phyloP scores from a whole-genome alignment of 92 coral and sea anemone genomes.

The Zoanthus solanderi region DNA sequence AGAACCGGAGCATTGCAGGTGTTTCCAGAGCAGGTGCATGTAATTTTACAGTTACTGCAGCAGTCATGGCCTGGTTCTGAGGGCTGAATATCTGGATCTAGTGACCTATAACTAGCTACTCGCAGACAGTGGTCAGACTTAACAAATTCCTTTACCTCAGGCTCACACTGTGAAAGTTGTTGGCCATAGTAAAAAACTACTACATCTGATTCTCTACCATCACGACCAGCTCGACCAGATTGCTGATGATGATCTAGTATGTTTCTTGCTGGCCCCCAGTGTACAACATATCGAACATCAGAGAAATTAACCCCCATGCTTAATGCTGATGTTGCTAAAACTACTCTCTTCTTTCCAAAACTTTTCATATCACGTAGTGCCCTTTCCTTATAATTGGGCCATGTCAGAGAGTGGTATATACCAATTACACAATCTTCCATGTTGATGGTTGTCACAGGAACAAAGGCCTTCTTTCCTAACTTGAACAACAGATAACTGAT shows the following conservation, averaged over 20 bases:
- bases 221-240: slow-evolving; percentile 50
- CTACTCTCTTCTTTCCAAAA: slow-evolving; percentile 14
- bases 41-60: slow-evolving; percentile 26
- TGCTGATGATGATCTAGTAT: slow-evolving; percentile 52
- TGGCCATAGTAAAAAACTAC: slow-evolving; percentile 48
- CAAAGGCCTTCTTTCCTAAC: slow-evolving; percentile 24
- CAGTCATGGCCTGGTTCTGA: slow-evolving; percentile 6
- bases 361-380: not conserved
- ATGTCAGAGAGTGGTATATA: slow-evolving; percentile 22
- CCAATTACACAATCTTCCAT: slow-evolving; percentile 28
- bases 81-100: not conserved
- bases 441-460: not conserved
- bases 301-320: slow-evolving; percentile 52
- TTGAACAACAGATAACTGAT: slow-evolving; percentile 32
- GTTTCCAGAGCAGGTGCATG: slow-evolving; percentile 7
- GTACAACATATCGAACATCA: slow-evolving; percentile 17
- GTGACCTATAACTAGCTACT: not conserved
- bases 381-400: slow-evolving; percentile 21
- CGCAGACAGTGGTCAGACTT: not conserved
- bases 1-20: not conserved
- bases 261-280: slow-evolving; percentile 31
- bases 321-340: slow-evolving; percentile 26
- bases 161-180: slow-evolving; percentile 42
- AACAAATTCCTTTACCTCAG: slow-evolving; percentile 17
- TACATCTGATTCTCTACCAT: slow-evolving; percentile 30